phyloP scores from a whole-genome alignment of 2,113 vertebrate species.

The Lasiurus borealis region DNA sequence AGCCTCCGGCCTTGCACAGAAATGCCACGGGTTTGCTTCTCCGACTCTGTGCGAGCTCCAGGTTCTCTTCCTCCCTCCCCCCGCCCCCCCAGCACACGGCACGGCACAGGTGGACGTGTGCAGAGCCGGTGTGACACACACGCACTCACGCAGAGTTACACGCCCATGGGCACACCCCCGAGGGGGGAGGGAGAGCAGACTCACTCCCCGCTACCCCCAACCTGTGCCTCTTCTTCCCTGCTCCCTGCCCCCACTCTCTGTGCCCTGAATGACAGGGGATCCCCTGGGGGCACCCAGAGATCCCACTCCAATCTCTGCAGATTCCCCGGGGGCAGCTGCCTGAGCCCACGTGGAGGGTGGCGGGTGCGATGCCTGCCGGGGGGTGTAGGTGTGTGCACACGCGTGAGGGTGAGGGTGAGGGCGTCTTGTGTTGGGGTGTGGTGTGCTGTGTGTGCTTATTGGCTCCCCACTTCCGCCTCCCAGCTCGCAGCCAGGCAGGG shows the following conservation, averaged over 20 bases:
- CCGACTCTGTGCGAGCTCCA: background rate
- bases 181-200: background rate
- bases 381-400: background rate
- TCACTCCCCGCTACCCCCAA: background rate
- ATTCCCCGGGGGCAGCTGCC: background rate
- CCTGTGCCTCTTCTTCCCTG: background rate
- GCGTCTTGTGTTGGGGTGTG: background rate
- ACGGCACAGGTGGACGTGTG: background rate
- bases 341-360: background rate
- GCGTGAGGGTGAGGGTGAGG: background rate
- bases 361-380: background rate
- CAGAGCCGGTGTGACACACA: background rate
- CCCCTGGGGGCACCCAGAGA: background rate
- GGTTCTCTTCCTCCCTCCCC: background rate
- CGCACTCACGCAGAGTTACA: background rate
- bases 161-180: too few relatives aligned
- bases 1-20: background rate
- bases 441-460: background rate
- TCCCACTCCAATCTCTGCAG: background rate
- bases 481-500: background rate
- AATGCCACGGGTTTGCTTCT: background rate
- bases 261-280: constrained; percentile 43
- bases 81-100: background rate
- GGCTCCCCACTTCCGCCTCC: background rate
- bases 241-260: background rate